These are phyloP conservation scores for Agelaius tricolor DNA, from an alignment of 2,113 vertebrate species.

Conservation along the genomic window DNA sequence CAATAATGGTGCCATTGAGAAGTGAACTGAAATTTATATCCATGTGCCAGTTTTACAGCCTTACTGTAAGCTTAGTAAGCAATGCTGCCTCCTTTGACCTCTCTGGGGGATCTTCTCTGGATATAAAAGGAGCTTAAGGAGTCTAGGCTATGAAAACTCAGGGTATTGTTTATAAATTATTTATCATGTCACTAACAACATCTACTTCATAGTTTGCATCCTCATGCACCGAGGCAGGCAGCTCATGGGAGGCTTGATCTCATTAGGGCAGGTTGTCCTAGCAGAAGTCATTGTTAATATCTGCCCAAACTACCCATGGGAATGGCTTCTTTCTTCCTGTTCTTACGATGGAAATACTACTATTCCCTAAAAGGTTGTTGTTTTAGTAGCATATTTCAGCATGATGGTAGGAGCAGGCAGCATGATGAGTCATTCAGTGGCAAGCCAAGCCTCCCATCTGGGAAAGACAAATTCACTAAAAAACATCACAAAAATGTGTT, in stretches of 20 bases:
- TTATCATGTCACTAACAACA: background rate
- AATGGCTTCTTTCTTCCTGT: background rate
- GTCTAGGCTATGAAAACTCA: background rate
- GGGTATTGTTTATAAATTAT: background rate
- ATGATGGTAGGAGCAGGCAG: background rate
- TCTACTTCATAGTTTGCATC: background rate
- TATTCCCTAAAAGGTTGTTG: background rate
- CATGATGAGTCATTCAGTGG: background rate
- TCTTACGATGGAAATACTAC: fast-evolving
- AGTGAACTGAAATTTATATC: background rate
- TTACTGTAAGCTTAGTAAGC: background rate
- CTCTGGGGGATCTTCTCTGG: background rate
- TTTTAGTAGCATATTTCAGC: background rate
- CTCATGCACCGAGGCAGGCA: background rate
- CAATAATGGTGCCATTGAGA: background rate
- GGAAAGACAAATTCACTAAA: background rate
- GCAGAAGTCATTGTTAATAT: background rate
- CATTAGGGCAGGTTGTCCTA: background rate
- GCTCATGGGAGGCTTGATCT: background rate
- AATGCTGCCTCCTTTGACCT: background rate
- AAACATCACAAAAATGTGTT: background rate
- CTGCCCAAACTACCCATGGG: background rate
- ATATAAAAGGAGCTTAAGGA: background rate
- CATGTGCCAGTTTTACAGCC: background rate
- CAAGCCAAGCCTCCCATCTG: background rate